Evolutionary conservation across 2,113 vertebrate genomes (phyloP).

Genomic region (Aptenodytes forsteri): DNA sequence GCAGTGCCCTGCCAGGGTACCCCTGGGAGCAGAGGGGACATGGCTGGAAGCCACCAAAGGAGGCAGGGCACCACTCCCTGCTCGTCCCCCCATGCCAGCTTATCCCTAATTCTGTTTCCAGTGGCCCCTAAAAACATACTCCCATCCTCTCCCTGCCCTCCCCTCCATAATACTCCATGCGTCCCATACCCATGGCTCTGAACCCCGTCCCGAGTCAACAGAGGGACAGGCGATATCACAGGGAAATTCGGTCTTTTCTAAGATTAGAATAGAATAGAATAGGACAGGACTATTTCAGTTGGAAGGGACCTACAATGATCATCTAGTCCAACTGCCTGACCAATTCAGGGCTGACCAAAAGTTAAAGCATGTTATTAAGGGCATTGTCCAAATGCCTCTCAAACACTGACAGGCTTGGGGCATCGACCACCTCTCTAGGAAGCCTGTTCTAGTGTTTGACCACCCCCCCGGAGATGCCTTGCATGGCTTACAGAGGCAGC

Average conservation of each 20-base stretch:
- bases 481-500: not conserved
- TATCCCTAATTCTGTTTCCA: not conserved
- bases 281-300: not conserved
- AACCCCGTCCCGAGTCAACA: not conserved
- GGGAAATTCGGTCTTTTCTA: not conserved
- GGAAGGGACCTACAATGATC: not conserved
- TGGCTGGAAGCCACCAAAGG: not conserved
- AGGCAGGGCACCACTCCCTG: not conserved
- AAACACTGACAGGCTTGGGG: not conserved
- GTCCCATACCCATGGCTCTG: not conserved
- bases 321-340: not conserved
- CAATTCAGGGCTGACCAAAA: not conserved
- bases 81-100: accelerated
- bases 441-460: not conserved
- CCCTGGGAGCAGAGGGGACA: not conserved
- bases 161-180: not conserved
- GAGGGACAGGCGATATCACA: not conserved
- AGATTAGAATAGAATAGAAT: not conserved
- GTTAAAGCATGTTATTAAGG: not conserved
- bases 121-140: not conserved
- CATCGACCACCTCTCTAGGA: not conserved
- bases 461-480: not conserved
- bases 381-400: not conserved
- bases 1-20: not conserved
- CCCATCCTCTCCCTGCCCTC: not conserved